Evolutionary conservation across 2,888 invertebrate genomes (phyloP).

Genomic region (Habroteleia sp.): DNA sequence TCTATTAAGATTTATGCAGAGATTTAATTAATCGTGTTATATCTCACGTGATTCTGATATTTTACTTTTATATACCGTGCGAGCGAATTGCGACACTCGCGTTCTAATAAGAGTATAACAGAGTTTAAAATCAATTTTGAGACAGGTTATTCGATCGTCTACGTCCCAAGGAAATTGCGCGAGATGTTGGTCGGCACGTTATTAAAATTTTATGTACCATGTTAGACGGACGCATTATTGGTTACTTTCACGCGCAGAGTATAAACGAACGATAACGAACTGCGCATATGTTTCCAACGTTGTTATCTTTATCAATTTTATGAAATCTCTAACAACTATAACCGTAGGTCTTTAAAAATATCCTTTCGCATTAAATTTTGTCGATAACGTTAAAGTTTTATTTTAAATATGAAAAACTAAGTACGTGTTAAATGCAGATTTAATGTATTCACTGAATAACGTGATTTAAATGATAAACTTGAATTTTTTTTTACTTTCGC

Average conservation of each 20-base stretch:
- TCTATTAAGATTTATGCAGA: constrained; percentile 2
- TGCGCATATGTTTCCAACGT: constrained; percentile 12
- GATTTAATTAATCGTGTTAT: constrained; percentile 27
- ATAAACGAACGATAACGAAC: constrained; percentile 16
- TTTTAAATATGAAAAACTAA: too few species aligned
- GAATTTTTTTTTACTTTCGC: too few species aligned
- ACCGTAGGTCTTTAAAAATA: too few species aligned
- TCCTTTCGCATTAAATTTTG: too few species aligned
- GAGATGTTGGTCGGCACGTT: constrained; percentile 24
- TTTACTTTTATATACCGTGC: constrained; percentile 13
- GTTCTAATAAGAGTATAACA: constrained; percentile 45
- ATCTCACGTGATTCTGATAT: constrained; percentile 19
- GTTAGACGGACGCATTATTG: constrained; percentile 25
- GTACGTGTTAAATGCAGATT: too few species aligned
- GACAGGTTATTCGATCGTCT: constrained; percentile 37
- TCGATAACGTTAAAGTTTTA: too few species aligned
- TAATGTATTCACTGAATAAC: too few species aligned
- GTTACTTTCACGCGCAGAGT: constrained; percentile 8
- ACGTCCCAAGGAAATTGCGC: constrained; percentile 31
- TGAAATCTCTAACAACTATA: too few species aligned
- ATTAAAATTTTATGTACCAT: constrained; percentile 37
- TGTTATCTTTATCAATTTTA: constrained; percentile 9
- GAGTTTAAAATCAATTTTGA: constrained; percentile 44
- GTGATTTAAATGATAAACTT: too few species aligned
- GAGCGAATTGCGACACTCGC: constrained; percentile 6